Conservation (phyloP, 2,797 vertebrate genomes). For the Crocodylus rhombifer region DNA sequence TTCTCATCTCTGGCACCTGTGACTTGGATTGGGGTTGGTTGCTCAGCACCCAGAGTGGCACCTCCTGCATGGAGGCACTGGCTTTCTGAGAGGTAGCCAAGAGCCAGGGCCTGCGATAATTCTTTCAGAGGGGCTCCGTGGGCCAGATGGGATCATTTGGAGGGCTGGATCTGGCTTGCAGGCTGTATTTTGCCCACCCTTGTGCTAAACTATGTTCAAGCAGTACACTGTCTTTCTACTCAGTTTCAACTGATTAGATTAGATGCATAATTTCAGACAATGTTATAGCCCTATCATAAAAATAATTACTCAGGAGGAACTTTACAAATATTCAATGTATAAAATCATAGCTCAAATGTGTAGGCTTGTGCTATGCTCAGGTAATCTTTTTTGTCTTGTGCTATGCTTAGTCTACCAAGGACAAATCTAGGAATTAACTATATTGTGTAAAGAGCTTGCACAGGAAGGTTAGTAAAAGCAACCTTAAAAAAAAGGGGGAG, state of each 20-base stretch:
- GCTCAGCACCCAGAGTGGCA: too few species aligned
- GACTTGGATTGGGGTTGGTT: too few species aligned
- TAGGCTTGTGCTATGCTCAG: not conserved
- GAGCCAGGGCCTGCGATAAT: too few species aligned
- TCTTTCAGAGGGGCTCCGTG: too few species aligned
- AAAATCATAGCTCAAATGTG: not conserved
- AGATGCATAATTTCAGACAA: not conserved
- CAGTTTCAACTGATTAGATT: not conserved
- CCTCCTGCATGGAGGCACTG: too few species aligned
- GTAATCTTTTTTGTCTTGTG: rapidly evolving
- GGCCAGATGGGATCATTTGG: too few species aligned
- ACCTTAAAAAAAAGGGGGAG: not conserved
- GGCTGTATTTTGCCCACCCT: too few species aligned
- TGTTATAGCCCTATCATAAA: not conserved
- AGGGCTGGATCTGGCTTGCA: too few species aligned
- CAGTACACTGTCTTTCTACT: too few species aligned
- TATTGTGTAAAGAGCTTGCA: not conserved
- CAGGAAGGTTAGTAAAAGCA: not conserved
- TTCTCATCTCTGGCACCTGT: too few species aligned
- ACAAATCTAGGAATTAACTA: not conserved
- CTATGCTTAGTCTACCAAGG: not conserved
- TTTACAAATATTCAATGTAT: not conserved
- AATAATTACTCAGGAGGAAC: not conserved
- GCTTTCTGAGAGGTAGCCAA: too few species aligned
- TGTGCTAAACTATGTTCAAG: too few species aligned